Evolutionary conservation across 1,140 invertebrate species (phyloP), one percentile per base, ranked within the genome.

Genomic region (Penaeus indicus): DNA sequence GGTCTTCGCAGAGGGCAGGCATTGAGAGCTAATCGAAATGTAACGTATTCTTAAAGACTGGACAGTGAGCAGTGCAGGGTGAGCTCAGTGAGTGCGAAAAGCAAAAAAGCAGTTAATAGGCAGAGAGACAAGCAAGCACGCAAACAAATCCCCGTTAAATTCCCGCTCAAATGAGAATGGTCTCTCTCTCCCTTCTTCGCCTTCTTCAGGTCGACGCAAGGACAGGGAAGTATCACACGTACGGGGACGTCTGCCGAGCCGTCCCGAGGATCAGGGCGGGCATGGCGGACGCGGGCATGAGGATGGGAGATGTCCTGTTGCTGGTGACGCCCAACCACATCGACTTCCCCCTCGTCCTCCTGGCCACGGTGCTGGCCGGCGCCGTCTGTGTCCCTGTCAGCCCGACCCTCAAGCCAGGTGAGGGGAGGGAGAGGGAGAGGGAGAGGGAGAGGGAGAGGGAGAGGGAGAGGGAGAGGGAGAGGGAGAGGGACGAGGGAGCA

Each of bases 341-440:
- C 8, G 85, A 86, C 72, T 86, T 79, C 61, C 75, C 75, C 13
- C 25, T 86, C n/a, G 75, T 79, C 22, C n/a, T 62, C 47, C 27
- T 86, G n/a, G 47, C 85, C n/a, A 60, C 79, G 1, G 16, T 79
- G 27, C 61, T 62, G 13, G 19, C n/a, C n/a, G 42, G 42, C 22
- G 84, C 84, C 42, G 54, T 38, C 72, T 85, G 67, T 32, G 84
- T 77, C n/a, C 64, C 84, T 0, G 69, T 54, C 47, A 77, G n/a
- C 38, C 72, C 72, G 19, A 38, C 25, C 19, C 19, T 18, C 25
- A 75, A 47, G 47, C 47, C 47, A 47, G 47, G 47, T 47, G 47
- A 47, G 47, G 47, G 47, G 47, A 7, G 47, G 47, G 47, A 13
- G 11, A 13, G 47, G 47, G 47, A 13, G 47, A 13, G 47, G 47